A percentile compares a stretch with the other conserved stretches of the same genome.
Evolutionary conservation across 2,113 vertebrate genomes (phyloP).

Genomic region (Capreolus pygargus): DNA sequence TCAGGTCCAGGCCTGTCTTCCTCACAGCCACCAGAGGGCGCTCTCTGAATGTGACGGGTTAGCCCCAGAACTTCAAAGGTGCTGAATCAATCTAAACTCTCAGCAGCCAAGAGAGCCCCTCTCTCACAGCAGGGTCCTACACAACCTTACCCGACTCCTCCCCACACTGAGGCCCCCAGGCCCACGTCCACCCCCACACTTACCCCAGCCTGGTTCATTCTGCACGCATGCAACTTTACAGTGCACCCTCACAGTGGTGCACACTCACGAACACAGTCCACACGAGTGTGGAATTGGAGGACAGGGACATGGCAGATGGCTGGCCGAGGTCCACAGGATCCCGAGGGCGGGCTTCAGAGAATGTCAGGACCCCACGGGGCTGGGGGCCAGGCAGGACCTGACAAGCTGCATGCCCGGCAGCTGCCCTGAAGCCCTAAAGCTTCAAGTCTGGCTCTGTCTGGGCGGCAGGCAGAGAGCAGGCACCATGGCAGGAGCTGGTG

Average conservation of each 20-base stretch:
- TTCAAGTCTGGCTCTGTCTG: not conserved
- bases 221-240: rapidly evolving
- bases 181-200: not conserved
- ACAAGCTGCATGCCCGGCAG: not conserved
- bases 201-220: not conserved
- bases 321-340: not conserved
- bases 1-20: not conserved
- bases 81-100: not conserved
- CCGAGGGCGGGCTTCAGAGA: not conserved
- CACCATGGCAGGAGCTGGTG: rapidly evolving
- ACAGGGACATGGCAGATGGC: not conserved
- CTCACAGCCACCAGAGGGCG: slow-evolving; percentile 40
- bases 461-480: rapidly evolving
- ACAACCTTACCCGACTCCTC: no score
- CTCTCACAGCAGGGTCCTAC: rapidly evolving
- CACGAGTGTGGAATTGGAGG: not conserved
- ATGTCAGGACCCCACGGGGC: not conserved
- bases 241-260: not conserved
- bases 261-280: rapidly evolving
- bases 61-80: not conserved
- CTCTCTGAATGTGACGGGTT: rapidly evolving
- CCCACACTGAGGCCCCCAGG: not conserved
- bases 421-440: not conserved
- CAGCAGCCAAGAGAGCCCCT: rapidly evolving
- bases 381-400: not conserved